Evolutionary conservation across 2,797 vertebrate genomes (phyloP).

Genomic region (Sebastes itinus): DNA sequence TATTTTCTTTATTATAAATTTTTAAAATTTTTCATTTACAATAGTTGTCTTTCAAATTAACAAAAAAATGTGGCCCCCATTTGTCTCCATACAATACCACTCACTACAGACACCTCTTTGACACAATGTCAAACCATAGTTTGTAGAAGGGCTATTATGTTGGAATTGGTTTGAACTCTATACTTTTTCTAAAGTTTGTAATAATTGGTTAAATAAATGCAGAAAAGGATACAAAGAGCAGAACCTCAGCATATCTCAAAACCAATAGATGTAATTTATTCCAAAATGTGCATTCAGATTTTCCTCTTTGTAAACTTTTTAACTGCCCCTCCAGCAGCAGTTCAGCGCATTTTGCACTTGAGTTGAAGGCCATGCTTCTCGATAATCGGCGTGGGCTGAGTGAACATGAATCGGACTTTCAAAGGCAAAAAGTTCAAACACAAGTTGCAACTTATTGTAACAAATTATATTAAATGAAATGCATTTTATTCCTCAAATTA

Average conservation of each 20-base stretch:
- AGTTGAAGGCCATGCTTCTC: neutral
- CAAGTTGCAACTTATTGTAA: conserved; percentile 16
- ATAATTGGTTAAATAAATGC: neutral
- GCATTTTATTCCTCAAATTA: neutral
- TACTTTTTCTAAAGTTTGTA: neutral
- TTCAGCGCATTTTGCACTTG: neutral
- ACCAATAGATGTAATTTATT: neutral
- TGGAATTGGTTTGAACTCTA: neutral
- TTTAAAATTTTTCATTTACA: neutral
- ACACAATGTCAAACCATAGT: neutral
- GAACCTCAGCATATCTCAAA: neutral
- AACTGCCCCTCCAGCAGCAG: neutral
- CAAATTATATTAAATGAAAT: neutral
- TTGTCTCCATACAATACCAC: neutral
- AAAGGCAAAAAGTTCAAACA: conserved; percentile 18
- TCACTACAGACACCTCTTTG: neutral
- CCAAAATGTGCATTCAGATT: neutral
- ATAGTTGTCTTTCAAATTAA: neutral
- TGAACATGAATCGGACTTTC: neutral
- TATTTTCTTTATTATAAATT: too few species aligned
- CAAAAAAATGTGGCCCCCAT: too few species aligned
- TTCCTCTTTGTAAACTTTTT: conserved; percentile 8
- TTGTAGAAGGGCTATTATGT: neutral
- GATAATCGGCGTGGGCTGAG: neutral
- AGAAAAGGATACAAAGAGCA: neutral